Evolutionary conservation across 2,797 vertebrate species (phyloP).

Genomic region (Heliangelus exortis): DNA sequence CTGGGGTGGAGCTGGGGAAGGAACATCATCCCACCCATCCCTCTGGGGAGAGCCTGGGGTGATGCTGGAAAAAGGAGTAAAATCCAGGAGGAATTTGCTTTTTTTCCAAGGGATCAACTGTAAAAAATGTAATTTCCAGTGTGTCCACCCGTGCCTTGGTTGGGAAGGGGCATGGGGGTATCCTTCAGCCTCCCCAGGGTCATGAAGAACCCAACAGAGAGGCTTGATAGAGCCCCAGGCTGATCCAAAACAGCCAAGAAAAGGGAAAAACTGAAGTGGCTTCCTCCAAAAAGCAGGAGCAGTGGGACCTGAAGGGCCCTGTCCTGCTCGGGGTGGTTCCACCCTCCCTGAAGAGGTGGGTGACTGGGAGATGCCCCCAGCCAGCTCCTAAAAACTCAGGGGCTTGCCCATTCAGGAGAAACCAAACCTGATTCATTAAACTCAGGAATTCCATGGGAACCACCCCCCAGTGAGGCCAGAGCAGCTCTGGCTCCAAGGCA

Average conservation of each 20-base stretch:
- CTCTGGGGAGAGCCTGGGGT: background rate
- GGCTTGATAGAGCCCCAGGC: background rate
- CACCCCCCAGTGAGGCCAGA: fast-evolving
- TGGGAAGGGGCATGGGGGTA: background rate
- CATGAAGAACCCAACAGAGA: background rate
- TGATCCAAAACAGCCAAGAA: background rate
- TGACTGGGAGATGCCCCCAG: fast-evolving
- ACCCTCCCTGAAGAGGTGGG: background rate
- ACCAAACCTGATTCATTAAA: background rate
- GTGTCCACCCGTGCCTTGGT: background rate
- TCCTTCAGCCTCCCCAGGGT: background rate
- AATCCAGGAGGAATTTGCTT: background rate
- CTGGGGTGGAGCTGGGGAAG: background rate
- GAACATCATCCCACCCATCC: background rate
- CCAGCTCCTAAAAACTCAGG: background rate
- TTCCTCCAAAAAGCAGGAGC: background rate
- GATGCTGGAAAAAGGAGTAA: background rate
- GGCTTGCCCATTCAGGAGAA: background rate
- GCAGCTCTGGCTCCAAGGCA: background rate
- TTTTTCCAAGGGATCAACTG: background rate
- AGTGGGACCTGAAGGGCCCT: background rate
- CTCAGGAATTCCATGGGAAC: background rate
- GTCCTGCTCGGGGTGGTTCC: background rate
- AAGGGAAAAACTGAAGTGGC: background rate
- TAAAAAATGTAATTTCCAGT: background rate